Evolutionary conservation across 2,797 vertebrate genomes (phyloP), one percentile per base, ranked within the genome.

Genomic region (Diplodus puntazzo): DNA sequence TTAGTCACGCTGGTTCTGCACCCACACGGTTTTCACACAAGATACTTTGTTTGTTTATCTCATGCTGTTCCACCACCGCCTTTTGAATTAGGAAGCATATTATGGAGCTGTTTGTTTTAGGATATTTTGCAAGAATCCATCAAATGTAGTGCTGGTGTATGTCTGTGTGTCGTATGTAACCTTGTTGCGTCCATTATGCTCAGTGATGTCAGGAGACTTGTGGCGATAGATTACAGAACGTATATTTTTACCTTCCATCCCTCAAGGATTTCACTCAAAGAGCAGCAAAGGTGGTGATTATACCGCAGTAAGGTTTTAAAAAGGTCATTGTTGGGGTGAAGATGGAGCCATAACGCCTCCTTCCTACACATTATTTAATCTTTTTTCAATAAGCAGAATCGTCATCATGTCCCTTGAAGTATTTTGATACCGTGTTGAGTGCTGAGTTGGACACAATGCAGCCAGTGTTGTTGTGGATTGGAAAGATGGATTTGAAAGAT

Each of bases 401-500:
- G 50, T 17, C 13, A 64, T 76, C 45, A 77, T 69, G 46, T 84
- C 45, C 49, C 18, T 52, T 55, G 18, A 53, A 66, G 43, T 67
- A 42, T 75, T 83, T 81, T 70, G 21, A 75, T 53, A 46, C 9
- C 55, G 63, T 79, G 79, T 77, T 80, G 27, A 23, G 21, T 39
- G 25, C 59, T 78, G 30, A 74, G 23, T 66, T 75, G 25, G 34
- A 81, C 65, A 92, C 84, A 92, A 89, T 77, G 82, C 73, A 77
- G 70, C 60, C 69, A 79, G 73, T 89, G 84, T 88, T 84, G 77
- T 81, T 87, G 59, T 73, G 73, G 80, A 87, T 75, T 77, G 63
- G 52, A 14, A 69, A 69, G 73, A 81, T 89, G 86, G 90, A 91
- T 88, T 91, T 84, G 70, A 48, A 79, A 90, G 87, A 90, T 93